Conservation (phyloP, 2,888 invertebrate species). For the Cephus spinipes region DNA sequence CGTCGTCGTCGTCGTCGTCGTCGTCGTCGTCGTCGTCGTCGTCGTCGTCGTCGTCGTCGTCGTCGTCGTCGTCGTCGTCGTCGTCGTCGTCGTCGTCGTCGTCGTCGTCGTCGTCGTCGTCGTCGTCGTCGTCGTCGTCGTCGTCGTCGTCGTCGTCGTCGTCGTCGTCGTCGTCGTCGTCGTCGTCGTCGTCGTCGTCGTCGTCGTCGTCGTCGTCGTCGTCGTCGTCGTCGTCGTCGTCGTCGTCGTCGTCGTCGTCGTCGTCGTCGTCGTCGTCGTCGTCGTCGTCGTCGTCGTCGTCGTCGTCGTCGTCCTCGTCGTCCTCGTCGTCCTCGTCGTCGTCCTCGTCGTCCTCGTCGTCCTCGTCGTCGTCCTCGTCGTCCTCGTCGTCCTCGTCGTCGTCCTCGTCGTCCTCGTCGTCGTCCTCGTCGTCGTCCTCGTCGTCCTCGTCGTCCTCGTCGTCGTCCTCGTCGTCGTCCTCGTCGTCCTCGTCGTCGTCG, state of each 20-base stretch:
- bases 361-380: constrained; percentile 1
- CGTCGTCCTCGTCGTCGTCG: neutral
- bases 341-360: neutral
- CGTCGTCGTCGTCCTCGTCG: neutral
- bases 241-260: neutral
- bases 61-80: neutral
- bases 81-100: neutral
- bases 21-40: neutral
- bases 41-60: neutral
- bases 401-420: neutral
- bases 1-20: neutral
- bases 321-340: constrained; percentile 1
- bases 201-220: neutral
- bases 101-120: neutral
- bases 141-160: neutral
- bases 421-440: constrained; percentile 1
- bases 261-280: neutral
- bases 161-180: neutral
- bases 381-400: neutral
- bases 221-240: constrained; percentile 1
- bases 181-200: constrained; percentile 1
- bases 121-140: neutral
- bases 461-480: neutral
- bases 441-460: neutral
- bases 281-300: neutral